Conservation (phyloP, 1,140 invertebrate genomes). For the Drosophila novamexicana region DNA sequence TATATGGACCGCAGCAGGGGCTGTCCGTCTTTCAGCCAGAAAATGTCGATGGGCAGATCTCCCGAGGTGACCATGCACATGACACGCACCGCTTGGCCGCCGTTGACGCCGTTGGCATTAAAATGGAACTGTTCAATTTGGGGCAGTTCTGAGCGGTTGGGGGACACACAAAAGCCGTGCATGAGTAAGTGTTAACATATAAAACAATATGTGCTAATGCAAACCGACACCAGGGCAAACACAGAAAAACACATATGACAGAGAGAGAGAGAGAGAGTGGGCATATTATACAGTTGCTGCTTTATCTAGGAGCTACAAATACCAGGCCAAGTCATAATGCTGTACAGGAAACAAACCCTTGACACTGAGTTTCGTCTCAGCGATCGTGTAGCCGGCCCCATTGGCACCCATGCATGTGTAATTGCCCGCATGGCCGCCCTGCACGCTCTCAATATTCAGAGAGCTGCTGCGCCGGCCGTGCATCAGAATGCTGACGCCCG, state of each 20-base stretch:
- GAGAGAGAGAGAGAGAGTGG: slow-evolving; percentile 30
- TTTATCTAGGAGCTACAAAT: slow-evolving; percentile 40
- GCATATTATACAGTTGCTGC: slow-evolving; percentile 25
- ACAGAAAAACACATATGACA: slow-evolving; percentile 30
- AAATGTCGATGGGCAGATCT: slow-evolving; percentile 88
- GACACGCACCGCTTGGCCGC: slow-evolving; percentile 89
- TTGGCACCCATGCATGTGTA: slow-evolving; percentile 91
- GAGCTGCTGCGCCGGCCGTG: slow-evolving; percentile 87
- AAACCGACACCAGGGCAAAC: slow-evolving; percentile 60
- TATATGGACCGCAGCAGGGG: slow-evolving; percentile 72
- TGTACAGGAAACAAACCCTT: slow-evolving; percentile 85
- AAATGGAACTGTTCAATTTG: slow-evolving; percentile 89
- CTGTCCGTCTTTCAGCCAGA: slow-evolving; percentile 86
- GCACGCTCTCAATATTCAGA: slow-evolving; percentile 90
- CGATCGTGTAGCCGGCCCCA: slow-evolving; percentile 88
- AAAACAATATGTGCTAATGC: slow-evolving; percentile 51
- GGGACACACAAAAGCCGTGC: slow-evolving; percentile 51
- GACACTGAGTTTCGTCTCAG: slow-evolving; percentile 86
- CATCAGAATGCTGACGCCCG: slow-evolving; percentile 83
- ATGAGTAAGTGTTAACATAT: slow-evolving; percentile 47
- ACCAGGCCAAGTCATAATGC: slow-evolving; percentile 14
- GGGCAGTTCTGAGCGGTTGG: slow-evolving; percentile 85
- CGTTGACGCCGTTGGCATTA: slow-evolving; percentile 87
- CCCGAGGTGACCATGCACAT: slow-evolving; percentile 89
- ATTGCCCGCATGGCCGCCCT: slow-evolving; percentile 88